phyloP scores from a whole-genome alignment of 1,140 invertebrate genomes.

The Acromyrmex charruanus region DNA sequence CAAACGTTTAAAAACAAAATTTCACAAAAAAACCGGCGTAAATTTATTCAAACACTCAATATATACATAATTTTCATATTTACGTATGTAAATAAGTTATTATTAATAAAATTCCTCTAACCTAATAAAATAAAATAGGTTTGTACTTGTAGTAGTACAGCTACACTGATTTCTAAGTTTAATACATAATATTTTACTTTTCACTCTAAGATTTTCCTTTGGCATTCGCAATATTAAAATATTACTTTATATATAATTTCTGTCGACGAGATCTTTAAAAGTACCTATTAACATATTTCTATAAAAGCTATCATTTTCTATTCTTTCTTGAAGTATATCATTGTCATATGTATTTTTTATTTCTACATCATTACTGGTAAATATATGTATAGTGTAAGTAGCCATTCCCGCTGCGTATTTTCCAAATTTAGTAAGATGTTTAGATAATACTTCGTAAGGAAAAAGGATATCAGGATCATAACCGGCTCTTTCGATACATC shows the following conservation, averaged over 20 bases:
- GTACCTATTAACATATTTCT: slow-evolving; percentile 56
- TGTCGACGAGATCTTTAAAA: slow-evolving; percentile 73
- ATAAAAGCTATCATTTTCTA: slow-evolving; percentile 66
- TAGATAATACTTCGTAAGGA: slow-evolving; percentile 71
- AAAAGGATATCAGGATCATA: slow-evolving; percentile 75
- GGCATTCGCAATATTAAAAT: background rate
- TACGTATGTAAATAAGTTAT: background rate
- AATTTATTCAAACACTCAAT: no score
- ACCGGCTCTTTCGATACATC: slow-evolving; percentile 75
- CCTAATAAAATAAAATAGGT: background rate
- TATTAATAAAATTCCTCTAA: background rate
- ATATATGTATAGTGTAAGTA: slow-evolving; percentile 64
- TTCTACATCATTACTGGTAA: slow-evolving; percentile 54
- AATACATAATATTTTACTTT: background rate
- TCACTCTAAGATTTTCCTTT: background rate
- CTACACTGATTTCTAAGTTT: background rate
- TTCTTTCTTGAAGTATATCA: slow-evolving; percentile 21
- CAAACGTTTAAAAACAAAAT: no score
- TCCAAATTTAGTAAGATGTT: slow-evolving; percentile 76
- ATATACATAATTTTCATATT: background rate
- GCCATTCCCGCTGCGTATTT: slow-evolving; percentile 74
- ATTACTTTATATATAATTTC: slow-evolving; percentile 66
- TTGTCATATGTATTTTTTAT: background rate
- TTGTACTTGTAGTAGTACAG: background rate
- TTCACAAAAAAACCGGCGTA: no score